These are phyloP conservation scores for Ditylenchus dipsaci DNA, from an alignment of 1,140 invertebrate species.

Conservation along the genomic window DNA sequence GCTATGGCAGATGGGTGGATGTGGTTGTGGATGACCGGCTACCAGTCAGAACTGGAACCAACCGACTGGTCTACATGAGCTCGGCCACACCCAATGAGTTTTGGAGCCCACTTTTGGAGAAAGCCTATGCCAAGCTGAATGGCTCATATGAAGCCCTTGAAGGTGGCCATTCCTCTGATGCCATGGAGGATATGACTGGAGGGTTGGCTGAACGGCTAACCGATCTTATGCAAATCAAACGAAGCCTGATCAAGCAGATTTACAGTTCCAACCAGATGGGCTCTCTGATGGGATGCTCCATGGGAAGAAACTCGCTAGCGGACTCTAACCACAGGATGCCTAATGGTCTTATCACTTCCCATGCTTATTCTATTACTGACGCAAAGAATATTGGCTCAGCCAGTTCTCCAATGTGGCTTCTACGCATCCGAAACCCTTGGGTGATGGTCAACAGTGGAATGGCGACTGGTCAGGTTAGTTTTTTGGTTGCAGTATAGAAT, in stretches of 20 bases:
- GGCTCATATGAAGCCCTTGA: constrained; percentile 96
- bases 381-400: constrained; percentile 75
- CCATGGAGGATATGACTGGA: constrained; percentile 93
- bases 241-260: too few species aligned
- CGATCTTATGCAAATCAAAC: constrained; percentile 74
- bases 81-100: too few species aligned
- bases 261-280: too few species aligned
- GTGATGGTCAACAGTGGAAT: constrained; percentile 80
- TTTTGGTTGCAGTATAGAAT: too few species aligned
- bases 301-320: constrained; percentile 85
- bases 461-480: too few species aligned
- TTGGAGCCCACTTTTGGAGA: constrained; percentile 76
- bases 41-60: constrained; percentile 70
- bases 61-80: too few species aligned
- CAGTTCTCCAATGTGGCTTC: constrained; percentile 72
- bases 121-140: constrained; percentile 83
- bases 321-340: constrained; percentile 79
- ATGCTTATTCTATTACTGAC: constrained; percentile 87
- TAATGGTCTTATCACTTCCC: constrained; percentile 59
- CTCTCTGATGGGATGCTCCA: constrained; percentile 70
- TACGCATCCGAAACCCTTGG: constrained; percentile 91
- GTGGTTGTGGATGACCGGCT: constrained; percentile 73
- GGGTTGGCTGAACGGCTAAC: constrained; percentile 94
- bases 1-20: constrained; percentile 66
- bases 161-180: constrained; percentile 88